Base-by-base conservation (phyloP, 2,113 vertebrate species). In the Oenanthe oenanthe region DNA sequence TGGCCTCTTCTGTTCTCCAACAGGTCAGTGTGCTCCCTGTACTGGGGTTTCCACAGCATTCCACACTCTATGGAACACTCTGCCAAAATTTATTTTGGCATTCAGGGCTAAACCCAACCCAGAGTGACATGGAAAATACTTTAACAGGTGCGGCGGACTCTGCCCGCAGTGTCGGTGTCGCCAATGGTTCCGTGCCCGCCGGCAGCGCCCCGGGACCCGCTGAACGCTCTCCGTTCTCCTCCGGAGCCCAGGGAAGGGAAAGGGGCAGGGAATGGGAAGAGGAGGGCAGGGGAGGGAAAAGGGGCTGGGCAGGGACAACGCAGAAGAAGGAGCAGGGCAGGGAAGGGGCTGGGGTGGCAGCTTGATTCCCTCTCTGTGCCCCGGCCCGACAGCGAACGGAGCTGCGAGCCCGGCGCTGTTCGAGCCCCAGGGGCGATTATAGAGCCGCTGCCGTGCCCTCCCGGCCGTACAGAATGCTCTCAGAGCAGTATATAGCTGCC, bases 101-200 rank as follows among this genome's bases (percentile, higher is more conserved):
- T 32, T 78, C 13, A 9, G 13, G 24, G 24, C 25, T 43, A 51
- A 58, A 62, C 31, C 24, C 13, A 24, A 2, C 16, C 19, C 16
- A 3, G 28, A 12, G 38, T 4, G 34, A 14, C 32, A 32, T 9
- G 7, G 5, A 5, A 20, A 11, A 13, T 6, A 0, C 38, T 19
- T 1, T 6, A 4, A 12, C 18, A 31, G 21, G 16, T 14, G n/a
- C 29, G 15, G 26, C 21, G 1, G 26, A 13, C 10, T 2, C 26
- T 13, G 38, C 7, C 8, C 3, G 5, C 36, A 4, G 36, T 1
- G 32, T 12, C 21, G 3, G 5, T 6, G 24, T 0, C 14, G 45
- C 54, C 12, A 5, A 14, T 17, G 15, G 34, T 40, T 9, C 34
- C 7, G 40, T 9, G 8, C n/a, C 40, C 10, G 2, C 38, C 9